Evolutionary conservation across 2,113 vertebrate species (phyloP), one percentile per base, ranked within the genome.

Genomic region (Gobius niger): DNA sequence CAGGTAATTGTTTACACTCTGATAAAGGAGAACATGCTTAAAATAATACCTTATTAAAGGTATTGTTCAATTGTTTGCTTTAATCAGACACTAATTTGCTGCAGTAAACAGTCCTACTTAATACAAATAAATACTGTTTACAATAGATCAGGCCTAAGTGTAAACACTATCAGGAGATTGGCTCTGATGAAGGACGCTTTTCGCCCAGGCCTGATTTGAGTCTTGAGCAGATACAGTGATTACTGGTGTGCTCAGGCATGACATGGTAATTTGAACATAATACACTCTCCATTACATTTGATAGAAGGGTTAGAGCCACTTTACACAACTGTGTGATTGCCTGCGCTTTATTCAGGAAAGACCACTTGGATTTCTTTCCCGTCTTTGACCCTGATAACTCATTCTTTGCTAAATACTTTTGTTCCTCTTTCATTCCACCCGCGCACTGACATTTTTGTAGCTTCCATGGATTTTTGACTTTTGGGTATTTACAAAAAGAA

Each of bases 261-360:
- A 68, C 54, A n/a, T 3, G 64, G 52, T 19, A 61, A 68, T 56
- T 68, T 42, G 61, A 42, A 60, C 52, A 72, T 65, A 44, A 72
- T 11, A 47, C 24, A 67, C 13, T 44, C 57, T 60, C 57, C 15
- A 60, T 60, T 60, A 60, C 44, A 6, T 75, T 42, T 78, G 54
- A 73, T 54, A 19, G 44, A 7, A 9, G 16, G 53, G 65, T 52
- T 7, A 11, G 24, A 52, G 41, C 7, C 56, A 63, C 13, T 71
- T 68, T 24, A 44, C 56, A 65, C 5, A 51, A 47, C 6, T 0
- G 63, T 66, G 50, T 64, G 49, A 75, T 51, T 0, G 44, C 18
- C 9, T 16, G 15, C 15, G 53, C 53, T 63, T 53, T 53, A 47
- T 57, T 51, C 54, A 65, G n/a, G n/a, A 46, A 63, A 16, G 5